phyloP scores from a whole-genome alignment of 2,113 vertebrate species.

The Orycteropus afer region DNA sequence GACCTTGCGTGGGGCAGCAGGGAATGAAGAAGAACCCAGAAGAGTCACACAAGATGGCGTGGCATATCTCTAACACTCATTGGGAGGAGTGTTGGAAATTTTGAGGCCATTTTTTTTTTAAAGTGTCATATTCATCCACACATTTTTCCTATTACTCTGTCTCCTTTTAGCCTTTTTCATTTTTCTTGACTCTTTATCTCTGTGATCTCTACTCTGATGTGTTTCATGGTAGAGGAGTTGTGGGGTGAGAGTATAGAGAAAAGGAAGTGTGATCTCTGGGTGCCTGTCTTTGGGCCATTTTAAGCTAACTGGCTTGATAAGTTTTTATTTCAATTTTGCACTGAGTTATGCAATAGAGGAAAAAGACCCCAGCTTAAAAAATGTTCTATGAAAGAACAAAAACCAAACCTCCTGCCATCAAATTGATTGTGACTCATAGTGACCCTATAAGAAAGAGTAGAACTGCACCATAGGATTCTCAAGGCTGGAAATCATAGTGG shows the following conservation, averaged over 20 bases:
- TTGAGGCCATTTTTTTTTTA: not conserved
- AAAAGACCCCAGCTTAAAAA: too few species aligned
- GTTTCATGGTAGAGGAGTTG: not conserved
- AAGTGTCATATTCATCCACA: not conserved
- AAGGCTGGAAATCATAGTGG: too few species aligned
- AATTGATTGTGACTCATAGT: too few species aligned
- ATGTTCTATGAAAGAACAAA: too few species aligned
- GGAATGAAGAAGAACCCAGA: too few species aligned
- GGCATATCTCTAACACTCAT: too few species aligned
- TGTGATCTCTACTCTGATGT: not conserved
- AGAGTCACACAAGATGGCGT: too few species aligned
- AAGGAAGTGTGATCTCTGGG: not conserved
- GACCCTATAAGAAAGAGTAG: too few species aligned
- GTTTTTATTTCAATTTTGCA: slow-evolving; percentile 7
- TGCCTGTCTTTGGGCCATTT: not conserved
- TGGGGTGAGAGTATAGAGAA: not conserved
- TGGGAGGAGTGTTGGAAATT: not conserved
- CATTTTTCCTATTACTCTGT: not conserved
- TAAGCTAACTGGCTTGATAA: not conserved
- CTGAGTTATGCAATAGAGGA: too few species aligned
- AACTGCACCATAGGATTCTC: too few species aligned
- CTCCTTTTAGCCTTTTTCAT: not conserved
- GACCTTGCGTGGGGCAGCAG: too few species aligned
- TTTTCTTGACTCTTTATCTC: not conserved
- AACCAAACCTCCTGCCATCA: too few species aligned